Evolutionary conservation across 1,140 invertebrate genomes (phyloP), one percentile per base, ranked within the genome.

Genomic region (Episyrphus balteatus): DNA sequence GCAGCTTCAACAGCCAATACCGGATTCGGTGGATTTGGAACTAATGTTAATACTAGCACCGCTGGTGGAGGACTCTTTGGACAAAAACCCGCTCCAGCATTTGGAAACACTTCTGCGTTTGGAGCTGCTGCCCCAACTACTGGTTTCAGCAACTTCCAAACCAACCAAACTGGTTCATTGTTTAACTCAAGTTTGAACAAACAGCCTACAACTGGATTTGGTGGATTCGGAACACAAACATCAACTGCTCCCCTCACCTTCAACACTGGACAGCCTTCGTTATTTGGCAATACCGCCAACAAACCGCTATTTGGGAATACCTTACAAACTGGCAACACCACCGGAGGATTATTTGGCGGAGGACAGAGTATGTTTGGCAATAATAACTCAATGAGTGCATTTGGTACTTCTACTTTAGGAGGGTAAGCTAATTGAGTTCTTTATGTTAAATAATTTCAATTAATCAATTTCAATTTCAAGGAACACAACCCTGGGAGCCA

Each of bases 111-210:
- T 12, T 59, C 64, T 15, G 53, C 56, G 6, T 26, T 26, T 26
- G 21, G 21, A 26, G 21, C 21, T 8, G 8, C 21, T 8, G 21
- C 21, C 21, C 52, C 63, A 0, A 62, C 55, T 18, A 61, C 63
- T 0, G 61, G 59, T 3, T 67, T 67, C 15, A 53, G 56, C 13
- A 57, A 55, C 42, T 67, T 68, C 18, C 55, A 58, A 5, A 18
- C 62, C 10, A 55, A 48, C 26, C 62, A 63, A 40, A 72, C 66
- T 40, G 66, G 70, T 31, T 73, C 74, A 11, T 56, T 77, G 5
- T 78, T 78, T 44, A 75, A 73, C 49, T 69, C 67, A 1, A 55
- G 68, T 6, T 58, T 75, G 15, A 75, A 76, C 44, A 74, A 73
- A 47, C 64, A 74, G 3, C 62, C 72, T 5, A 67, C 68, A 5